phyloP scores from a whole-genome alignment of 2,797 vertebrate species.

The Lutjanus campechanus region DNA sequence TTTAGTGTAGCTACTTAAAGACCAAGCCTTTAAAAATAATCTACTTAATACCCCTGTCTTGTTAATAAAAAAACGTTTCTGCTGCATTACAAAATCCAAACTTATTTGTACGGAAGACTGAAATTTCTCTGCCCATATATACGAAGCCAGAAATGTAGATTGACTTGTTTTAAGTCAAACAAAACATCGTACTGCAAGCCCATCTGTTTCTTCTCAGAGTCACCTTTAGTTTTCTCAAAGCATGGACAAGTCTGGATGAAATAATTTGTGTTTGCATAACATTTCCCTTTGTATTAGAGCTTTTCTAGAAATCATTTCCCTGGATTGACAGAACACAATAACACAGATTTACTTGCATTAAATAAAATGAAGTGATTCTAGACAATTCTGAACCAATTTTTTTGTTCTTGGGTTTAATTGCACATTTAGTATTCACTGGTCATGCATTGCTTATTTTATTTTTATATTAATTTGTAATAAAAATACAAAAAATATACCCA shows the following conservation, averaged over 20 bases:
- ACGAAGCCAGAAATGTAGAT: neutral
- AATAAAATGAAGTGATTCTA: too few relatives aligned
- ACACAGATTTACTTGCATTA: neutral
- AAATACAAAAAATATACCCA: neutral
- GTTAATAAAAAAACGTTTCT: neutral
- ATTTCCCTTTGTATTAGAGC: neutral
- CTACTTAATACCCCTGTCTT: neutral
- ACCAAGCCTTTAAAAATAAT: neutral
- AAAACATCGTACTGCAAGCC: neutral
- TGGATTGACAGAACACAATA: neutral
- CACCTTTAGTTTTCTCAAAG: neutral
- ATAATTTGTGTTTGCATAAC: neutral
- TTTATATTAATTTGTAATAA: neutral
- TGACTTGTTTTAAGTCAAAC: neutral
- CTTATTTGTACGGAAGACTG: slow-evolving; percentile 1
- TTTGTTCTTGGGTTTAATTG: neutral
- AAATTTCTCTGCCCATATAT: neutral
- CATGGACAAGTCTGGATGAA: neutral
- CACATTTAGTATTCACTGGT: neutral
- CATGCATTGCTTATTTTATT: neutral
- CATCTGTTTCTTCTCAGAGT: neutral
- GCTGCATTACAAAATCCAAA: neutral
- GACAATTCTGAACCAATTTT: too few relatives aligned
- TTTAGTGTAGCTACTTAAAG: too few relatives aligned
- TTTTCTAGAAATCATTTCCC: neutral